phyloP scores from a whole-genome alignment of 2,113 vertebrate genomes.

The Ceyx melanurus region DNA sequence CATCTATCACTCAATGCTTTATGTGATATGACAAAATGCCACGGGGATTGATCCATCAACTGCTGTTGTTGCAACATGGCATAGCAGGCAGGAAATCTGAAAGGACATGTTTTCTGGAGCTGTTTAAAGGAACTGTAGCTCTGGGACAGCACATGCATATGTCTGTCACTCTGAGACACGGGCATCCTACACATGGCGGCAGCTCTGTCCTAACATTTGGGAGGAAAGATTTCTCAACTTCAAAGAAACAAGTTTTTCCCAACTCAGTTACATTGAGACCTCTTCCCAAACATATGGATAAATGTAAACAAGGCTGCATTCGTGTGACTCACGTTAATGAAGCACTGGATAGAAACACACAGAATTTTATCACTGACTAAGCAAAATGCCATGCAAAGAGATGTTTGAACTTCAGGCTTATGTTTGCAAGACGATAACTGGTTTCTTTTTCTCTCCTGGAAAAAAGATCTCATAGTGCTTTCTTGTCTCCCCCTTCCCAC shows the following conservation, averaged over 20 bases:
- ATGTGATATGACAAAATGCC: constrained; percentile 51
- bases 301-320: not conserved
- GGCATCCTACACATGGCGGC: not conserved
- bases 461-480: not conserved
- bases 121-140: not conserved
- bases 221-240: not conserved
- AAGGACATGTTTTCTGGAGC: not conserved
- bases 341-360: not conserved
- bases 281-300: not conserved
- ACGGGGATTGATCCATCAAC: constrained; percentile 21
- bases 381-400: not conserved
- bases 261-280: not conserved
- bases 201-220: not conserved
- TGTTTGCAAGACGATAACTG: not conserved
- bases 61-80: not conserved
- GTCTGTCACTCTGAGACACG: not conserved
- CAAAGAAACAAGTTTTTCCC: not conserved
- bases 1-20: constrained; percentile 47
- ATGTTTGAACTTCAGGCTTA: not conserved
- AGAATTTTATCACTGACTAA: not conserved
- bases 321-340: not conserved
- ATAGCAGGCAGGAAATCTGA: constrained; percentile 26
- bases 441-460: not conserved
- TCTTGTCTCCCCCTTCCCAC: not conserved
- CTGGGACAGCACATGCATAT: not conserved